phyloP scores from a whole-genome alignment of 2,797 vertebrate species.

The Acanthopagrus latus region DNA sequence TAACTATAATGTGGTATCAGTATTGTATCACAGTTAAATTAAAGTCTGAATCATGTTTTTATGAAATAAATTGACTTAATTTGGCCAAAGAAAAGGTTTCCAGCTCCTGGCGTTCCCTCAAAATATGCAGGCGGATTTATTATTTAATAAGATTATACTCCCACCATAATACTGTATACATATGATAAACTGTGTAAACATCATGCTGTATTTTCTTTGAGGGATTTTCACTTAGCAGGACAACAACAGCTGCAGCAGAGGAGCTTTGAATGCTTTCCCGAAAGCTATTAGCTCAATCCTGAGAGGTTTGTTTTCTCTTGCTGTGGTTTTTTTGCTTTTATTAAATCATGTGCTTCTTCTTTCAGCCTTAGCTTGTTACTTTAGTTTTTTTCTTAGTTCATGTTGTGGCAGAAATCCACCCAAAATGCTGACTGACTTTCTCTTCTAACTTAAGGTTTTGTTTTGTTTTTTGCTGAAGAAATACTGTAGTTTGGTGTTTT shows the following conservation, averaged over 20 bases:
- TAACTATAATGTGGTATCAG: not conserved
- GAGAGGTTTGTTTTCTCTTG: not conserved
- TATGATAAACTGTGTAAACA: slow-evolving; percentile 9
- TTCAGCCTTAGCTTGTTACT: too few species aligned
- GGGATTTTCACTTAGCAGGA: slow-evolving; percentile 2
- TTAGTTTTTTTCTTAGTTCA: too few species aligned
- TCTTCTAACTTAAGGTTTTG: not conserved
- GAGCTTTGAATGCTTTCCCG: not conserved
- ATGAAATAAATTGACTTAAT: not conserved
- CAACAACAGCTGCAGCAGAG: not conserved
- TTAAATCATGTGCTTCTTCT: not conserved
- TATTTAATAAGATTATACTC: not conserved
- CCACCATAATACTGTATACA: not conserved
- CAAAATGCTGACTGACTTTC: not conserved
- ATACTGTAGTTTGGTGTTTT: not conserved
- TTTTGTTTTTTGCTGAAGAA: not conserved
- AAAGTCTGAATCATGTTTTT: not conserved
- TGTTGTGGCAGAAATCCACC: not conserved
- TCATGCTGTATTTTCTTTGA: not conserved
- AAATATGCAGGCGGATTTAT: not conserved
- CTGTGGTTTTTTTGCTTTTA: not conserved
- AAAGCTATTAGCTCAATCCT: not conserved
- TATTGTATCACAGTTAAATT: not conserved
- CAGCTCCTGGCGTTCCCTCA: not conserved
- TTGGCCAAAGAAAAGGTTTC: not conserved